Evolutionary conservation across 1,140 invertebrate species (phyloP).

Genomic region (Pseudoatta argentina): DNA sequence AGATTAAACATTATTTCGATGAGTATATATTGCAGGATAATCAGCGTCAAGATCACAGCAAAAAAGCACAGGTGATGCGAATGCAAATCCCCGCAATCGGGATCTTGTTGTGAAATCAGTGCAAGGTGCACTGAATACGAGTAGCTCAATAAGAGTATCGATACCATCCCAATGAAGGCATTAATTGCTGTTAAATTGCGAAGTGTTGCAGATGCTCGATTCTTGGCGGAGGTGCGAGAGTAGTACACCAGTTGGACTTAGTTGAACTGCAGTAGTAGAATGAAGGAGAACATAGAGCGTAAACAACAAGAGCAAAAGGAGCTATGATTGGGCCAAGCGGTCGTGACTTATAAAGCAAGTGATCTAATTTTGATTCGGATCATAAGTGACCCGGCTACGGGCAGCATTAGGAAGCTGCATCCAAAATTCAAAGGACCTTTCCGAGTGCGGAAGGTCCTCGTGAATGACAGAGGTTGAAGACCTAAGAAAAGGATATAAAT

Average conservation of each 20-base stretch:
- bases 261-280: no score
- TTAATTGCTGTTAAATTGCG: neutral
- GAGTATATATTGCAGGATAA: neutral
- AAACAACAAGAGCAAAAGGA: no score
- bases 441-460: neutral
- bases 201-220: no score
- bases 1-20: constrained; percentile 10
- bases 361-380: neutral
- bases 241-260: no score
- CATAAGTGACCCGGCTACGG: neutral
- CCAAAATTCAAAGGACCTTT: constrained; percentile 7
- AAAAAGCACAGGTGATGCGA: neutral
- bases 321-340: no score
- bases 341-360: neutral
- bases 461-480: constrained; percentile 6
- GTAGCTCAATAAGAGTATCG: no score
- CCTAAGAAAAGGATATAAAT: no score
- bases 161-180: neutral
- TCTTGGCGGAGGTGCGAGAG: no score
- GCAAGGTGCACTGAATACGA: no score
- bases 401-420: constrained; percentile 17
- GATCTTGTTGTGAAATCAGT: constrained; percentile 27
- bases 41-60: fast-evolving
- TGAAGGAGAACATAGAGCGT: no score
- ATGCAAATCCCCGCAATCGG: constrained; percentile 6